Base-by-base conservation (phyloP, 2,888 invertebrate species). In the Philonicus albiceps region DNA sequence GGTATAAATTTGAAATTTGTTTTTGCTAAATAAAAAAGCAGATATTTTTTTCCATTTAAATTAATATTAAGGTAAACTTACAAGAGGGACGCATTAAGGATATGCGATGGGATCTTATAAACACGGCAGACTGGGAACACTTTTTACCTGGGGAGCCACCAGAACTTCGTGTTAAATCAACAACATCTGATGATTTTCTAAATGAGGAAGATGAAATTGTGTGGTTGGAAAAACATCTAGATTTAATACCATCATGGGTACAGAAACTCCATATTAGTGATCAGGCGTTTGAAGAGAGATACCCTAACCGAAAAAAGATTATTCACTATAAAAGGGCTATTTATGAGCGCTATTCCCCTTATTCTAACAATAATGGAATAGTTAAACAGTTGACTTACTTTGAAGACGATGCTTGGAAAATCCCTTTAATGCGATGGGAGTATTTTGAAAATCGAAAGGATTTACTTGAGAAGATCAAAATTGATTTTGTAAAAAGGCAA, bases 341-440 rank as follows among this genome's bases (percentile, higher is more conserved):
- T 55, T 93, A 96, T 7, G 96, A 97, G 91, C 94, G 96, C 88
- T 97, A 95, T 91, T 94, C 97, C 0, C 95, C 96, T 0, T 97
- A 97, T 89, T 93, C 94, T 0, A 94, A 96, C 89, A 92, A 92
- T 0, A 96, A 97, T 90, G 98, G 97, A 0, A 92, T 90, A 86
- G 86, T 89, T 2, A 89, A 88, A 87, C 90, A 90, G 74, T 31
- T 92, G 40, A 92, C 91, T 0, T 11, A 90, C 0, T 92, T 87
- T 86, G 88, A 89, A 0, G 91, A 91, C 49, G 88, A 90, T 13
- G 86, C 89, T 0, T 92, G 91, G 87, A 88, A 89, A 7, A 89
- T 91, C 13, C 90, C 93, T 5, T 89, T 90, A n/a, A 87, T 90
- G 0, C 90, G 94, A 0, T 95, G 94, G 89, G 95, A 95, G 90